Percentiles rank a stretch among this genome's conserved stretches.
Evolutionary conservation across 2,797 vertebrate genomes (phyloP).

Genomic region (Chelidonichthys spinosus): DNA sequence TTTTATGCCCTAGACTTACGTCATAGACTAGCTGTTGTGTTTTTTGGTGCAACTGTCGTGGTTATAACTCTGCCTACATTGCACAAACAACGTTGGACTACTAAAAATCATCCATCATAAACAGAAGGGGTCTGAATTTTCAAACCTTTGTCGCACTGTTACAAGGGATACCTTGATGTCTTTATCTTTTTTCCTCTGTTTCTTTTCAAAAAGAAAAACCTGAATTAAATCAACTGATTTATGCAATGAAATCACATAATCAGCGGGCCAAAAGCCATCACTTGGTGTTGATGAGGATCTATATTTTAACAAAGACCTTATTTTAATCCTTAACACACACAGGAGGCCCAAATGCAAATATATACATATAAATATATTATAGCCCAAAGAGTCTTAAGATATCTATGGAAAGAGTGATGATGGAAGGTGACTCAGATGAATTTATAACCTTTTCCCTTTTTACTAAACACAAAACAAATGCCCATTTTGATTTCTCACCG

Average conservation of each 20-base stretch:
- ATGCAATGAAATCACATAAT: conserved; percentile 71
- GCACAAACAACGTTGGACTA: conserved; percentile 44
- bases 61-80: conserved; percentile 58
- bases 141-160: conserved; percentile 44
- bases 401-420: conserved; percentile 44
- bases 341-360: conserved; percentile 54
- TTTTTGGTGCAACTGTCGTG: conserved; percentile 55
- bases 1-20: conserved; percentile 54
- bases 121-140: conserved; percentile 52
- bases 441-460: conserved; percentile 18
- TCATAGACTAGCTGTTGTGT: conserved; percentile 53
- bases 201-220: neutral
- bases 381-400: conserved; percentile 68
- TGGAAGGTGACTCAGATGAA: conserved; percentile 34
- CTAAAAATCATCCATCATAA: conserved; percentile 52
- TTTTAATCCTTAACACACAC: conserved; percentile 41
- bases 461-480: conserved; percentile 13
- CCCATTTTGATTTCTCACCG: conserved; percentile 26
- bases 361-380: conserved; percentile 39
- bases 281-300: conserved; percentile 40
- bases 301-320: conserved; percentile 50
- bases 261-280: conserved; percentile 55
- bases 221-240: conserved; percentile 62
- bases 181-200: conserved; percentile 16
- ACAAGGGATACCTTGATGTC: conserved; percentile 34